Evolutionary conservation across 2,113 vertebrate species (phyloP), one percentile per base, ranked within the genome.

Genomic region (Erpornis zantholeuca): DNA sequence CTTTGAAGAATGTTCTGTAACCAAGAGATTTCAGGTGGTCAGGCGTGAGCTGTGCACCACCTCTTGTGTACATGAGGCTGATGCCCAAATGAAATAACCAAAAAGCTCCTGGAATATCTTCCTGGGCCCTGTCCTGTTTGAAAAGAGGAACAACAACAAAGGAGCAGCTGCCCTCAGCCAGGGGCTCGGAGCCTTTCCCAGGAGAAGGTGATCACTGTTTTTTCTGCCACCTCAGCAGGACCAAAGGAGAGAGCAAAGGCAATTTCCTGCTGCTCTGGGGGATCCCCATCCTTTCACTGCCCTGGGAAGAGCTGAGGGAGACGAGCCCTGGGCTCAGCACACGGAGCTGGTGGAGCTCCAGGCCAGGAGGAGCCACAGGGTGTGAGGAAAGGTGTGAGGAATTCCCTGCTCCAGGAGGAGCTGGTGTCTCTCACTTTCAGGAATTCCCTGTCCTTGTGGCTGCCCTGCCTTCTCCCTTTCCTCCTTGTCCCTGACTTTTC

Each of bases 261-360:
- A n/a, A n/a, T 25, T 52, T n/a, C 22, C 64, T 3, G 19, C 12
- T 38, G 38, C 38, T 38, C 38, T 38, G 38, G 9, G 21, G 7
- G 44, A 21, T 44, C 36, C 84, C 35, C 25, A 4, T 14, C 64
- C 68, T 70, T 27, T 19, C 72, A 23, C 47, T 59, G 23, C 50
- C 50, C 76, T 68, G 72, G 64, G 75, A 72, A 36, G 2, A 36
- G 49, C 59, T n/a, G 70, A 38, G 38, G 47, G 60, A 11, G 9
- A 36, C 0, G 0, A 33, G 47, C 12, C 2, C 3, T 35, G 70
- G 73, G 28, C 45, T 80, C 53, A 85, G 33, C 59, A 6, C 23
- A 7, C 6, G 20, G 24, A 91, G 64, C 72, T 64, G 11, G 8
- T 1, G 80, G 11, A 56, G 83, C 3, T 21, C 17, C n/a, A 9